These are phyloP conservation scores for Neostethus bicornis DNA, from an alignment of 2,797 vertebrate species.

Conservation along the genomic window DNA sequence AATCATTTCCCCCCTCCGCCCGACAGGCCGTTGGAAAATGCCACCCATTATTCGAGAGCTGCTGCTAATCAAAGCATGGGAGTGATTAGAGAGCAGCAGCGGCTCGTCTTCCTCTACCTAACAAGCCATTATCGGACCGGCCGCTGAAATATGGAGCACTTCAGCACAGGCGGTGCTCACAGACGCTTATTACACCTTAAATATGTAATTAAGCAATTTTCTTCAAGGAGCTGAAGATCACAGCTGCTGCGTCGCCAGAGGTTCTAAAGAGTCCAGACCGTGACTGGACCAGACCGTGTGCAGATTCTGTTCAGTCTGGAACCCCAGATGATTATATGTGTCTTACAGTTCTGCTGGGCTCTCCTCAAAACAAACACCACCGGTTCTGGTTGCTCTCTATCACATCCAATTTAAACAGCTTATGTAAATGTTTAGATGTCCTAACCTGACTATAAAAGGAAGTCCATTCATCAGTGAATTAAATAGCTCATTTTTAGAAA, in stretches of 20 bases:
- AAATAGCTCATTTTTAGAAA: no score
- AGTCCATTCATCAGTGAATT: no score
- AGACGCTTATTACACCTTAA: slow-evolving; percentile 40
- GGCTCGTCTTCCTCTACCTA: slow-evolving; percentile 58
- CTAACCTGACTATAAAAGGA: no score
- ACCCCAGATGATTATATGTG: no score
- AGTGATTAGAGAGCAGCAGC: slow-evolving; percentile 69
- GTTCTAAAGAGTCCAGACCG: background rate
- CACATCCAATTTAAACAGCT: no score
- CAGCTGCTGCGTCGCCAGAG: background rate
- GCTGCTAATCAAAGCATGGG: slow-evolving; percentile 73
- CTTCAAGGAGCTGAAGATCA: slow-evolving; percentile 15
- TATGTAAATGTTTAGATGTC: no score
- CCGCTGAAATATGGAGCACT: slow-evolving; percentile 58
- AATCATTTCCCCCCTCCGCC: slow-evolving; percentile 68
- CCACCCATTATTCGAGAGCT: slow-evolving; percentile 71
- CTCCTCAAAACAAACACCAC: no score
- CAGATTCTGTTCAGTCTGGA: no score
- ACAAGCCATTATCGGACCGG: slow-evolving; percentile 65
- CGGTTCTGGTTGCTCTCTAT: no score
- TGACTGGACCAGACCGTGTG: background rate
- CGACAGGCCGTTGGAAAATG: slow-evolving; percentile 70
- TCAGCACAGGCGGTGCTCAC: slow-evolving; percentile 16
- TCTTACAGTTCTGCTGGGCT: no score
- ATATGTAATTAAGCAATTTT: slow-evolving; percentile 43